These are phyloP conservation scores for Antechinus stuartii DNA, from an alignment of 2,113 vertebrate genomes.

Conservation along the genomic window DNA sequence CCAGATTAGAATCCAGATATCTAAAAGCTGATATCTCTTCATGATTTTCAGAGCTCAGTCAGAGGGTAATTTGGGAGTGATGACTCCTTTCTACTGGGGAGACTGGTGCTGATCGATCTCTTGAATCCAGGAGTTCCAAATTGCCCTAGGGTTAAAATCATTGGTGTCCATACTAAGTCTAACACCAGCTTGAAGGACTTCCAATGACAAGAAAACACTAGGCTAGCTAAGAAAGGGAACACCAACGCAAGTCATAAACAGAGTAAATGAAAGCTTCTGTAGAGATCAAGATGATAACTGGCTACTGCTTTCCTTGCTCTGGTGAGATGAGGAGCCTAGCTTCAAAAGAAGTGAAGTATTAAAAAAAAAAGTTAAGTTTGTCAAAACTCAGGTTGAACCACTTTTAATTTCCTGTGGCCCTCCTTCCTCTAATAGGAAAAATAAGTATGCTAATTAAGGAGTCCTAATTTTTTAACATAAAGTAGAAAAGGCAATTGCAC, in stretches of 20 bases:
- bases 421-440: not conserved
- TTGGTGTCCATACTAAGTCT: not conserved
- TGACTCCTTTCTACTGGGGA: not conserved
- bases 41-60: not conserved
- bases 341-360: not conserved
- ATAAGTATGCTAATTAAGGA: not conserved
- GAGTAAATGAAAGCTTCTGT: not conserved
- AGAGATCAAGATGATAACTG: not conserved
- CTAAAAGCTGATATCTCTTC: not conserved
- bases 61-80: not conserved
- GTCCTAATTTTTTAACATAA: not conserved
- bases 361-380: not conserved
- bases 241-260: not conserved
- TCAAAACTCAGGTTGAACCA: not conserved
- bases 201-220: not conserved
- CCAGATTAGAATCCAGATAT: not conserved
- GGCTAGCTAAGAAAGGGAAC: not conserved
- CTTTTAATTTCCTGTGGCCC: not conserved
- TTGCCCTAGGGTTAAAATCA: not conserved
- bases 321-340: not conserved
- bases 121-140: not conserved
- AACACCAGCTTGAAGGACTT: not conserved
- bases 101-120: not conserved
- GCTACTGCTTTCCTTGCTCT: not conserved
- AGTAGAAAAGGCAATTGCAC: not conserved